These are phyloP conservation scores for Eledona agricola DNA, from an alignment of 2,888 invertebrate genomes.

Conservation along the genomic window DNA sequence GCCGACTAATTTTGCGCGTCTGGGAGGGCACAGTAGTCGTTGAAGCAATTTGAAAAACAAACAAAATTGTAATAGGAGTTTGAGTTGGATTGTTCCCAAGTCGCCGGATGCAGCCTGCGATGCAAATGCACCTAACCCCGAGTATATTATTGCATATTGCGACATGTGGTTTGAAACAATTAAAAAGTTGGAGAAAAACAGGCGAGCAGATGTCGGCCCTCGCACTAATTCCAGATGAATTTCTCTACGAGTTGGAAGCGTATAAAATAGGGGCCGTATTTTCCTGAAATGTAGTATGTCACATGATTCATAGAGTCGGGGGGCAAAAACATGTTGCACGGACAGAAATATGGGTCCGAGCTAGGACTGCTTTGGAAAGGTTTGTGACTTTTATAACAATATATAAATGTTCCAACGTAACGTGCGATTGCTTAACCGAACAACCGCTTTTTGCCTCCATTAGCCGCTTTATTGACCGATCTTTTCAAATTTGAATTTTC, in stretches of 20 bases:
- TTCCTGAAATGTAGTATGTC: slow-evolving; percentile 42
- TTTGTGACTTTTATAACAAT: slow-evolving; percentile 60
- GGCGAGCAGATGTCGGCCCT: slow-evolving; percentile 19
- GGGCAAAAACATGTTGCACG: slow-evolving; percentile 61
- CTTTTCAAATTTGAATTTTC: slow-evolving; percentile 8
- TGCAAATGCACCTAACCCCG: too few species aligned
- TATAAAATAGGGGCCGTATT: slow-evolving; percentile 38
- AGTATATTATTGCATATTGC: not conserved
- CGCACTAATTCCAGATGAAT: slow-evolving; percentile 30
- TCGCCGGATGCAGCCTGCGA: too few species aligned
- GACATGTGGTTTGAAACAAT: slow-evolving; percentile 22
- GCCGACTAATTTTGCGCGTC: slow-evolving; percentile 16
- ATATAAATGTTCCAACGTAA: slow-evolving; percentile 53
- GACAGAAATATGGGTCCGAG: slow-evolving; percentile 59
- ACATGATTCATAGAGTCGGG: slow-evolving; percentile 57
- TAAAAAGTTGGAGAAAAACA: slow-evolving; percentile 30
- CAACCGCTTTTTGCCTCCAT: slow-evolving; percentile 22
- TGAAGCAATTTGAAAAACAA: too few species aligned
- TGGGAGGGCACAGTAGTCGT: too few species aligned
- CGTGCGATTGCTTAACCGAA: slow-evolving; percentile 23
- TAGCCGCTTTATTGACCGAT: slow-evolving; percentile 4
- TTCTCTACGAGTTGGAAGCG: slow-evolving; percentile 20
- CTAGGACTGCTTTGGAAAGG: slow-evolving; percentile 54
- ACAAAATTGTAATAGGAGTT: too few species aligned
- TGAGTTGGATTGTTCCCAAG: too few species aligned